Conservation (phyloP, 2,888 invertebrate genomes). For the Synergus itoensis region DNA sequence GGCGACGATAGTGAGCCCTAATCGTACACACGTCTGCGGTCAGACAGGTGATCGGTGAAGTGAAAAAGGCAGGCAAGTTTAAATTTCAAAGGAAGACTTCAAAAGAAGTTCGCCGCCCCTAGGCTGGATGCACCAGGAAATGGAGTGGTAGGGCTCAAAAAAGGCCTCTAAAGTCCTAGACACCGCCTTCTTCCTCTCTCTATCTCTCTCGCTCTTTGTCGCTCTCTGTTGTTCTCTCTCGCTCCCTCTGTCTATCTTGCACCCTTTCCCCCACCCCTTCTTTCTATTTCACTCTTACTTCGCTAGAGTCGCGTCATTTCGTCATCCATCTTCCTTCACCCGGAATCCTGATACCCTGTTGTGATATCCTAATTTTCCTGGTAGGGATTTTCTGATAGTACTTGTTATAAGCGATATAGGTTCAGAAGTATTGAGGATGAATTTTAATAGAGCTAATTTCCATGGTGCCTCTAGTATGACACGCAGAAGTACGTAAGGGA, state of each 20-base stretch:
- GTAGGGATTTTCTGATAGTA: not conserved
- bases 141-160: conserved; percentile 50
- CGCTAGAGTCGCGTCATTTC: conserved; percentile 25
- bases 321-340: conserved; percentile 28
- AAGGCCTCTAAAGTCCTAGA: not conserved
- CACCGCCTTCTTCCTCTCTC: conserved; percentile 30
- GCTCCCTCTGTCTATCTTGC: not conserved
- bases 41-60: conserved; percentile 47
- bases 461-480: conserved; percentile 31
- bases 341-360: not conserved
- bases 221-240: not conserved
- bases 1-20: not conserved
- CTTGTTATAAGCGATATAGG: not conserved
- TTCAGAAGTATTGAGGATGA: not conserved
- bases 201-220: not conserved
- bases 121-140: conserved; percentile 41
- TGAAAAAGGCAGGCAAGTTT: not conserved
- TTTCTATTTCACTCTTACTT: conserved; percentile 27
- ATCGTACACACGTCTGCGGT: conserved; percentile 47
- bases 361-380: not conserved
- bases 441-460: conserved; percentile 12
- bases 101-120: conserved; percentile 40
- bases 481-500: conserved; percentile 32
- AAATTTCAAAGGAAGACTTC: not conserved
- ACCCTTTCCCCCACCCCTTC: not conserved